These are phyloP conservation scores for Nasonia giraulti DNA, from an alignment of 1,140 invertebrate species.

Conservation along the genomic window DNA sequence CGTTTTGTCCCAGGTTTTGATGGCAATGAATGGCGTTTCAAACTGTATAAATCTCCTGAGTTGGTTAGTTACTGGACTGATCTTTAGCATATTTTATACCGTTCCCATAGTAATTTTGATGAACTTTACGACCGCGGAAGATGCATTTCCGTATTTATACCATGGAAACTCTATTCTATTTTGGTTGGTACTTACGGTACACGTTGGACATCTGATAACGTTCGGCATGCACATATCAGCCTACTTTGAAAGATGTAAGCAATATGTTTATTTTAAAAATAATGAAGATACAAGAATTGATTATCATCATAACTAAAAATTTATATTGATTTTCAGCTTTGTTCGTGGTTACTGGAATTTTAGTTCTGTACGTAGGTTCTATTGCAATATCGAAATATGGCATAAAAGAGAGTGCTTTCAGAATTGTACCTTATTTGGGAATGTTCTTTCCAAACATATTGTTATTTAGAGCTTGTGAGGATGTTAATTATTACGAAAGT, in stretches of 20 bases:
- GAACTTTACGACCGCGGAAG: slow-evolving; percentile 59
- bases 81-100: slow-evolving; percentile 65
- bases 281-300: neutral
- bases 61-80: slow-evolving; percentile 66
- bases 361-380: slow-evolving; percentile 55
- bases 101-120: slow-evolving; percentile 64
- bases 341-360: slow-evolving; percentile 52
- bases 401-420: slow-evolving; percentile 45
- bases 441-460: slow-evolving; percentile 60
- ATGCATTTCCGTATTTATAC: slow-evolving; percentile 63
- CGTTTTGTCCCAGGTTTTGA: slow-evolving; percentile 62
- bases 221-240: slow-evolving; percentile 69
- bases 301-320: neutral
- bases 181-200: slow-evolving; percentile 64
- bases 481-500: slow-evolving; percentile 57
- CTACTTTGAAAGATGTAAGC: slow-evolving; percentile 66
- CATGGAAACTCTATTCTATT: slow-evolving; percentile 67
- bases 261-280: neutral
- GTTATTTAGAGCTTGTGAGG: slow-evolving; percentile 54
- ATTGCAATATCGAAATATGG: slow-evolving; percentile 53
- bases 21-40: slow-evolving; percentile 69
- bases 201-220: slow-evolving; percentile 62
- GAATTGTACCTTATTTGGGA: slow-evolving; percentile 53
- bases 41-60: slow-evolving; percentile 65
- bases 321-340: slow-evolving; percentile 50